Conservation (phyloP, 2,888 invertebrate genomes). For the Machimus rusticus region DNA sequence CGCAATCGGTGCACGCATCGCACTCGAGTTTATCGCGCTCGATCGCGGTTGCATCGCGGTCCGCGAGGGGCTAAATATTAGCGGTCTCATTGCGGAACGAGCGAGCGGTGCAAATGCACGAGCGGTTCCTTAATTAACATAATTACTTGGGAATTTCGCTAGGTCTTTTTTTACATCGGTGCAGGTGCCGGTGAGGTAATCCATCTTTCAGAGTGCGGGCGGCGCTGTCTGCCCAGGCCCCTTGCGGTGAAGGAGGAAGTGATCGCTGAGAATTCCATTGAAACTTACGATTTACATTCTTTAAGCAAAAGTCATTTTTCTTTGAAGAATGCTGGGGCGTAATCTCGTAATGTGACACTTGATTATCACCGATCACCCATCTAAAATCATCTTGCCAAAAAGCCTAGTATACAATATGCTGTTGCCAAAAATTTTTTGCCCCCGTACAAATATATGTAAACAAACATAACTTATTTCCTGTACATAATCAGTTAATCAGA, state of each 20-base stretch:
- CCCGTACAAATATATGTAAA: no score
- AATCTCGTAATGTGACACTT: no score
- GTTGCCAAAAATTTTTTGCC: no score
- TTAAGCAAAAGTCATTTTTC: background rate
- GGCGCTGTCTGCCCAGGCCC: background rate
- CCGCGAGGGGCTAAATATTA: background rate
- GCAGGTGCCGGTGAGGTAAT: background rate
- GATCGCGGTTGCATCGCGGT: background rate
- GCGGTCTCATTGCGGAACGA: background rate
- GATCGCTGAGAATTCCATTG: background rate
- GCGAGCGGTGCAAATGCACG: background rate
- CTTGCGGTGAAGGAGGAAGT: background rate
- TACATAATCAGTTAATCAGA: no score
- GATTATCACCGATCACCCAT: no score
- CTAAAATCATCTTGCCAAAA: no score
- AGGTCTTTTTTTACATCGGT: background rate
- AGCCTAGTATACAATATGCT: no score
- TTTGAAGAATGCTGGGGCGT: no score
- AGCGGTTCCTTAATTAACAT: background rate
- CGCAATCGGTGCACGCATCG: background rate
- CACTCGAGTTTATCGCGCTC: background rate
- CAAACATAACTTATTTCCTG: no score
- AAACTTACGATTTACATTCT: background rate
- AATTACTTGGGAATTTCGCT: slow-evolving; percentile 4
- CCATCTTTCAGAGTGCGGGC: background rate